These are phyloP conservation scores for Periparus ater DNA, from an alignment of 2,797 vertebrate genomes.

Conservation along the genomic window DNA sequence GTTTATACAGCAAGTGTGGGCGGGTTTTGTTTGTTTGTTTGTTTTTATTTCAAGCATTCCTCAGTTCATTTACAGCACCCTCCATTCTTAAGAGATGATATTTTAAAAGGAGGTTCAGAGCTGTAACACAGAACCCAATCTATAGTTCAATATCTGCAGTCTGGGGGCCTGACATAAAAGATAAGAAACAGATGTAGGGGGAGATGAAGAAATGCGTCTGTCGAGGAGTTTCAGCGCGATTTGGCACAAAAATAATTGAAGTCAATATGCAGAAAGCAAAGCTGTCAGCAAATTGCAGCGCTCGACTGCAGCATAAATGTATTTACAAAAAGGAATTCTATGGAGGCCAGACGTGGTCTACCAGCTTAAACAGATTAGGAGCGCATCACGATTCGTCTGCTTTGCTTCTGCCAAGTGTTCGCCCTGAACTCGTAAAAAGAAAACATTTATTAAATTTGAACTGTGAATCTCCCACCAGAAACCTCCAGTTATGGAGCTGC, in stretches of 20 bases:
- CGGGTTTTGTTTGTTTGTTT: neutral
- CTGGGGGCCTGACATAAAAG: slow-evolving; percentile 5
- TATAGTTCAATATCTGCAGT: neutral
- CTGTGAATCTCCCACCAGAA: neutral
- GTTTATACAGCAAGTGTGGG: neutral
- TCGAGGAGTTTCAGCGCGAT: neutral
- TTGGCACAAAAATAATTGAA: slow-evolving; percentile 39
- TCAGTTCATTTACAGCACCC: neutral
- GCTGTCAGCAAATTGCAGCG: slow-evolving; percentile 14
- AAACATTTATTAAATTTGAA: neutral
- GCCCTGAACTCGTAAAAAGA: neutral
- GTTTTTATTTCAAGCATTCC: neutral
- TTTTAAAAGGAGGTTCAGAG: neutral
- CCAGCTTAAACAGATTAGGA: neutral
- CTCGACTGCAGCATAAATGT: neutral
- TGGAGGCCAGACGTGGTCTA: neutral
- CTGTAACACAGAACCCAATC: neutral
- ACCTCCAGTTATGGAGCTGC: neutral
- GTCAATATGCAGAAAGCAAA: slow-evolving; percentile 39
- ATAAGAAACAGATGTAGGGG: neutral
- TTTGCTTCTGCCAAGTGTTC: neutral
- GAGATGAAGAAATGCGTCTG: slow-evolving; percentile 36
- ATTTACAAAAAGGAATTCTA: neutral
- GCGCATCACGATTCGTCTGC: neutral
- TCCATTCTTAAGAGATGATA: neutral